A percentile compares a stretch with the other conserved stretches of the same genome.
phyloP scores from a whole-genome alignment of 2,113 vertebrate species.

The Cinclus cinclus region DNA sequence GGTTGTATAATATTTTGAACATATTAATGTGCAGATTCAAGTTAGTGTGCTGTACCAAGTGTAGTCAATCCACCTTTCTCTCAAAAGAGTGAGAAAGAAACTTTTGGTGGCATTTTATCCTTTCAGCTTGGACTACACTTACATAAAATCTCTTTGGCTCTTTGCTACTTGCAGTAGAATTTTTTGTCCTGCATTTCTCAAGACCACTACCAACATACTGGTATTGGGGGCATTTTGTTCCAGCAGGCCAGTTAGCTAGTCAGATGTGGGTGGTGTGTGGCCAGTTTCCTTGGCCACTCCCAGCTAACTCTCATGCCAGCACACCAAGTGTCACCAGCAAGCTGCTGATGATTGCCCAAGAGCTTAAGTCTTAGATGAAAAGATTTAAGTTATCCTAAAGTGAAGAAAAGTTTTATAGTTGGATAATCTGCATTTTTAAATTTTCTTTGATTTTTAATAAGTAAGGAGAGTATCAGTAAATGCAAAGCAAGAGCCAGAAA shows the following conservation, averaged over 20 bases:
- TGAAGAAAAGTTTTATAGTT: not conserved
- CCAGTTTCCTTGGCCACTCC: not conserved
- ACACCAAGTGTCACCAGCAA: not conserved
- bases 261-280: not conserved
- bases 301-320: rapidly evolving
- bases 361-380: not conserved
- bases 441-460: not conserved
- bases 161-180: not conserved
- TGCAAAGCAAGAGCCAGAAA: not conserved
- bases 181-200: not conserved
- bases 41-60: not conserved
- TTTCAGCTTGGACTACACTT: not conserved
- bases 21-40: not conserved
- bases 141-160: not conserved
- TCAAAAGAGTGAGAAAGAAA: not conserved
- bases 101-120: not conserved
- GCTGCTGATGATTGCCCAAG: not conserved
- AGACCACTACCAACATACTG: not conserved
- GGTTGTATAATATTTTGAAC: not conserved
- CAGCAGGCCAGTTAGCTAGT: not conserved
- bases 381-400: not conserved
- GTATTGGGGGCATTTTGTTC: not conserved
- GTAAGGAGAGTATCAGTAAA: not conserved
- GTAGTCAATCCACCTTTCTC: not conserved
- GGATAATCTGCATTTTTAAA: not conserved